Percentiles rank a stretch among this genome's conserved stretches.
These are phyloP conservation scores for Arrhamphus sclerolepis DNA, from an alignment of 2,797 vertebrate species.

Conservation along the genomic window DNA sequence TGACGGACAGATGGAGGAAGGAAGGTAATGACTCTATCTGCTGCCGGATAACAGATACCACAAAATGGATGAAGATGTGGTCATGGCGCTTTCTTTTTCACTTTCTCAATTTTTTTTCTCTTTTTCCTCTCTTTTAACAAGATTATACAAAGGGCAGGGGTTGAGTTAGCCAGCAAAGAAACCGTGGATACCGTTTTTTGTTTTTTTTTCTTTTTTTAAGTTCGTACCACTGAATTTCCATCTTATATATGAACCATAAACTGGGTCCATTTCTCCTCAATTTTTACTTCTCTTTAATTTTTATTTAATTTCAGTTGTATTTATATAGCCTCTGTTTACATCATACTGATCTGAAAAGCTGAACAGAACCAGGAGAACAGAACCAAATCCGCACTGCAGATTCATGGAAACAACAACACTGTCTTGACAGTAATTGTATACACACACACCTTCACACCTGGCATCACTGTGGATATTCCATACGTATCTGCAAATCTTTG, in stretches of 20 bases:
- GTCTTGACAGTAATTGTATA: too few relatives aligned
- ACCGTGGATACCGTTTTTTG: background rate
- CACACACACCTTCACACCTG: too few relatives aligned
- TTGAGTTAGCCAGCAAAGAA: background rate
- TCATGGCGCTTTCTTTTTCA: conserved; percentile 55
- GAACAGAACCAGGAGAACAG: too few relatives aligned
- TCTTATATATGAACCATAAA: conserved; percentile 34
- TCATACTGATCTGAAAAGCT: too few relatives aligned
- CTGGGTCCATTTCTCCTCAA: conserved; percentile 2
- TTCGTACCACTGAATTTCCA: conserved; percentile 19
- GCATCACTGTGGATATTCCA: too few relatives aligned
- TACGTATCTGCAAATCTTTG: too few relatives aligned
- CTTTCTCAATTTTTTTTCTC: conserved; percentile 51
- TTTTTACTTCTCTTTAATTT: background rate
- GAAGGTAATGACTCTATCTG: conserved; percentile 76
- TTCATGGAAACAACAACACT: too few relatives aligned
- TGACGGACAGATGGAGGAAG: conserved; percentile 76
- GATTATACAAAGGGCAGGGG: conserved; percentile 24
- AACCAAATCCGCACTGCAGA: too few relatives aligned
- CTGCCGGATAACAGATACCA: conserved; percentile 60
- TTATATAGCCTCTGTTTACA: too few relatives aligned
- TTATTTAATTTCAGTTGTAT: too few relatives aligned
- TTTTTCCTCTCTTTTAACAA: conserved; percentile 52
- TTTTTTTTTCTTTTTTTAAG: conserved; percentile 28
- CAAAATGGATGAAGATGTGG: conserved; percentile 63